Conservation (phyloP, 92 coral and sea anemone genomes). For the Parazoanthus swiftii region DNA sequence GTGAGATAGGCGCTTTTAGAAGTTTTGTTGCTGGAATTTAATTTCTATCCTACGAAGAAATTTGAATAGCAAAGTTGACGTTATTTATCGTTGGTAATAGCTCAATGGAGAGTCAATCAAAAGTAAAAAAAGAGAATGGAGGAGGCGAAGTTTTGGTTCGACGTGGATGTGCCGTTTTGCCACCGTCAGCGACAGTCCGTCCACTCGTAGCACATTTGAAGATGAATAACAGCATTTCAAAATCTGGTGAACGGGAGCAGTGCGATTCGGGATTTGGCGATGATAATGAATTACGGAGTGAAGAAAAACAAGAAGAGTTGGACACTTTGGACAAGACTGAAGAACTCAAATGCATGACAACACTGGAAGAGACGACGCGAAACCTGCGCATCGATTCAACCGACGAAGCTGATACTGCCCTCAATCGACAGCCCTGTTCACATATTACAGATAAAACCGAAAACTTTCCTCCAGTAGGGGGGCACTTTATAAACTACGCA, state of each 20-base stretch:
- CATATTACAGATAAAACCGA: slow-evolving; percentile 4
- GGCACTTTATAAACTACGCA: slow-evolving; percentile 69
- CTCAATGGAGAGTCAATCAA: slow-evolving; percentile 9
- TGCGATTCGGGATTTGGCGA: slow-evolving; percentile 85
- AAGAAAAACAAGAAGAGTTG: slow-evolving; percentile 40
- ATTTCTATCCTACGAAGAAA: background rate
- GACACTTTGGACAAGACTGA: background rate
- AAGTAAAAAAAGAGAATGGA: slow-evolving; percentile 14
- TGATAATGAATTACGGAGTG: slow-evolving; percentile 52
- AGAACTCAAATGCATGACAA: slow-evolving; percentile 2
- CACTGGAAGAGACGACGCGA: slow-evolving; percentile 56
- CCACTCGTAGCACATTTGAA: background rate
- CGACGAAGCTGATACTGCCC: slow-evolving; percentile 4
- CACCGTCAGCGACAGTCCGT: background rate
- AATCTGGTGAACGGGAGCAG: slow-evolving; percentile 18
- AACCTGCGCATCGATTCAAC: slow-evolving; percentile 56
- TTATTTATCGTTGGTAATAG: background rate
- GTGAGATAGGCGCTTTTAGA: background rate
- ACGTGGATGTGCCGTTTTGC: slow-evolving; percentile 17
- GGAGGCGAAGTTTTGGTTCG: slow-evolving; percentile 6
- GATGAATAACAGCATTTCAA: slow-evolving; percentile 1
- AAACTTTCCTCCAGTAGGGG: slow-evolving; percentile 23
- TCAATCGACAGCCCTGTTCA: slow-evolving; percentile 13
- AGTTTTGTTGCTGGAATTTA: background rate
- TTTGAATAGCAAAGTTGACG: background rate